These are phyloP conservation scores for Trichonephila clavipes DNA, from an alignment of 1,140 invertebrate species.

Conservation along the genomic window DNA sequence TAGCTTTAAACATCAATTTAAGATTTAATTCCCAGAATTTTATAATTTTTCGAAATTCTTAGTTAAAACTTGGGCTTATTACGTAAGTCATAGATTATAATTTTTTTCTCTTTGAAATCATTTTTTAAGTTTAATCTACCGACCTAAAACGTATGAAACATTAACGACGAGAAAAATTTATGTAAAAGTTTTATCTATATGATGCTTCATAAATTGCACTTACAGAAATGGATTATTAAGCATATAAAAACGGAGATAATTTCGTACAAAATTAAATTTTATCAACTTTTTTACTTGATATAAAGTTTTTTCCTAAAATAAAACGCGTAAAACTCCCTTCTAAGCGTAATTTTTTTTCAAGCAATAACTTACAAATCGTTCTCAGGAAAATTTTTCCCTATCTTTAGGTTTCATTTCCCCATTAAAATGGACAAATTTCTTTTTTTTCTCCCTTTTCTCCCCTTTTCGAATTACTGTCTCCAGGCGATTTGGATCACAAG, in stretches of 20 bases:
- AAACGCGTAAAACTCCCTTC: neutral
- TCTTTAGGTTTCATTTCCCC: conserved; percentile 27
- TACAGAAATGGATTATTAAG: neutral
- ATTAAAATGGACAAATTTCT: conserved; percentile 33
- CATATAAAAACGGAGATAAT: neutral
- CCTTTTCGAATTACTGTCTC: neutral
- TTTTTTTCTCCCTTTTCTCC: neutral
- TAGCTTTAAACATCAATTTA: too few species aligned
- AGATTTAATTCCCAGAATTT: too few species aligned
- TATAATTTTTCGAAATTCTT: too few species aligned
- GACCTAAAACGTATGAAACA: too few species aligned
- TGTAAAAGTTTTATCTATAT: neutral
- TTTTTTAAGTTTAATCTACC: too few species aligned
- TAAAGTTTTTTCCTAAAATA: neutral
- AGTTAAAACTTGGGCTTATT: too few species aligned
- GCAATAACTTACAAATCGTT: neutral
- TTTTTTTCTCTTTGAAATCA: too few species aligned
- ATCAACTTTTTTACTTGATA: neutral
- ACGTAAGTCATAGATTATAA: too few species aligned
- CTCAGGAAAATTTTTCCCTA: neutral
- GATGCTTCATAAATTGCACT: neutral
- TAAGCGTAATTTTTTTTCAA: neutral
- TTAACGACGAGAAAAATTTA: neutral
- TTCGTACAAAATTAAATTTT: neutral
- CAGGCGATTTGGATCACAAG: neutral